A percentile compares a stretch with the other conserved stretches of the same genome.
Evolutionary conservation across 2,113 vertebrate genomes (phyloP).

Genomic region (Seriola quinqueradiata): DNA sequence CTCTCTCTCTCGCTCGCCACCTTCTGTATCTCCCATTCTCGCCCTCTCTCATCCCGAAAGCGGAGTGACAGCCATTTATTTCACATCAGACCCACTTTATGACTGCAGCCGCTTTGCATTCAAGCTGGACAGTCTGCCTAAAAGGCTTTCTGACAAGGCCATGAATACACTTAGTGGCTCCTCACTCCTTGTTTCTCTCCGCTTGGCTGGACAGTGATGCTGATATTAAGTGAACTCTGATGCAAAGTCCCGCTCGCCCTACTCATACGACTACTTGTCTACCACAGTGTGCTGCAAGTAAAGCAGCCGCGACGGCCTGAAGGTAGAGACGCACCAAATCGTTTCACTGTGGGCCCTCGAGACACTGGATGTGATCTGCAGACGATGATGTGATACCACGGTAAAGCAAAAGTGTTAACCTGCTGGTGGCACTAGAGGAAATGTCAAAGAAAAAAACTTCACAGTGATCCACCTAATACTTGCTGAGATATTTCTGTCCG

Average conservation of each 20-base stretch:
- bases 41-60: slow-evolving; percentile 49
- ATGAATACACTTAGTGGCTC: slow-evolving; percentile 78
- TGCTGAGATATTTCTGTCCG: not conserved
- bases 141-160: slow-evolving; percentile 80
- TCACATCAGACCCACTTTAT: slow-evolving; percentile 79
- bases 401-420: too few relatives aligned
- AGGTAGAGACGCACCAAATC: slow-evolving; percentile 3
- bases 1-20: not conserved
- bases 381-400: too few relatives aligned
- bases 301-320: slow-evolving; percentile 15
- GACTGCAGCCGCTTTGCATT: slow-evolving; percentile 74
- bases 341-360: not conserved
- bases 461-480: too few relatives aligned
- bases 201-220: slow-evolving; percentile 71
- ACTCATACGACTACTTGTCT: slow-evolving; percentile 43
- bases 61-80: slow-evolving; percentile 78
- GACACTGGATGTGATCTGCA: too few relatives aligned
- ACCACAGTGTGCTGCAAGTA: slow-evolving; percentile 29
- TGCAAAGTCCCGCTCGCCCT: slow-evolving; percentile 52
- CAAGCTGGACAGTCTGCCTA: slow-evolving; percentile 65
- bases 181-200: slow-evolving; percentile 69
- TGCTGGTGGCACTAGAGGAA: too few relatives aligned
- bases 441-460: too few relatives aligned
- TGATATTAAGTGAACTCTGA: slow-evolving; percentile 75
- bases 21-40: slow-evolving; percentile 6